These are phyloP conservation scores for Diarsia dahlii DNA, from an alignment of 2,888 invertebrate genomes.

Conservation along the genomic window DNA sequence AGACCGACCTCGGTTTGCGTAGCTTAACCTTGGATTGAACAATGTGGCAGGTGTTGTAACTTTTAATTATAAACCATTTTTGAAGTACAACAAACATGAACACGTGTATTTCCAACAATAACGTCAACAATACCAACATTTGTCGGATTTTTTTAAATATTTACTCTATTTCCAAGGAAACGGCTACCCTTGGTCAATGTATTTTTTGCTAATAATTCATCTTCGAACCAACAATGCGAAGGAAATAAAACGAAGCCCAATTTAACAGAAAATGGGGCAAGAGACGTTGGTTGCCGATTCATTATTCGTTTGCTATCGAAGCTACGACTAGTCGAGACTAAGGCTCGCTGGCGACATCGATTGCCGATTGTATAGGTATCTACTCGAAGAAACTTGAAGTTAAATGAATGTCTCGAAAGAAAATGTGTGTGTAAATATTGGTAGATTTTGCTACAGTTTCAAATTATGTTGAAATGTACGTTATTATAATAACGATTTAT, in stretches of 20 bases:
- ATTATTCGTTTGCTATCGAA: conserved; percentile 85
- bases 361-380: conserved; percentile 73
- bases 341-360: conserved; percentile 82
- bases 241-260: conserved; percentile 68
- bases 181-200: conserved; percentile 14
- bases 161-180: conserved; percentile 41
- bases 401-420: not conserved
- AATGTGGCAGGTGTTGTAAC: not conserved
- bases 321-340: conserved; percentile 75
- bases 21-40: not conserved
- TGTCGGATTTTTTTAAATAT: conserved; percentile 45
- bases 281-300: conserved; percentile 84
- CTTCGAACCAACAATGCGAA: conserved; percentile 40
- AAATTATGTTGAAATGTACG: not conserved
- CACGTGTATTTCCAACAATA: conserved; percentile 35
- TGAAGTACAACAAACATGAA: conserved; percentile 8
- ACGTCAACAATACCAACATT: not conserved
- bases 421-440: not conserved
- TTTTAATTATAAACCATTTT: not conserved
- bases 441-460: too few species aligned
- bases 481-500: not conserved
- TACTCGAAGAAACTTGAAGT: not conserved
- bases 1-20: not conserved
- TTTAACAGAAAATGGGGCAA: conserved; percentile 80
- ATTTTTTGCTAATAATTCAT: conserved; percentile 51